Base-by-base conservation (phyloP, 1,140 invertebrate genomes). In the Linepithema humile region DNA sequence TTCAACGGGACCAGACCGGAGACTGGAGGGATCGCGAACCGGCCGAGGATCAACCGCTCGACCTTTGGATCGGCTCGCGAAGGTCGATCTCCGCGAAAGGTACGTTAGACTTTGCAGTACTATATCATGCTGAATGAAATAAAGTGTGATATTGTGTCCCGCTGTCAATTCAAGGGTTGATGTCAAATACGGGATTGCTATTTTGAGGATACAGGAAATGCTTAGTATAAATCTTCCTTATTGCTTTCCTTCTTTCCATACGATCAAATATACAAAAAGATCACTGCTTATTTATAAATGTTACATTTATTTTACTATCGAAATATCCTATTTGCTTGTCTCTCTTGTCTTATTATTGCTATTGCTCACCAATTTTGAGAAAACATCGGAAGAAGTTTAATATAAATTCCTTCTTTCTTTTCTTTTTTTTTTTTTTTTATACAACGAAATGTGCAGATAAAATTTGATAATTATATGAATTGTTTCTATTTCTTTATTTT, bases 1-100 rank as follows among this genome's bases (percentile, higher is more conserved):
- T 90, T 84, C 85, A 62, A 85, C 45, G 45, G 35, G 75, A 57
- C 65, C 73, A 73, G 45, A 26, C 55, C 38, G 9, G 40, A 48
- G 53, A 59, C 50, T 85, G 74, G 78, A 85, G 74, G 69, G 85
- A 78, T 86, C 84, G 50, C 73, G 57, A 78, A 65, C 57, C 43
- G 29, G 72, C 29, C 53, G 59, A 82, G 80, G 59, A 85, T 85
- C 80, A 85, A 20, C 70, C 65, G 48, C 7, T 85, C 75, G 86
- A 88, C 53, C 64, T 60, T 69, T 70, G 82, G 82, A 85, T 85
- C 86, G 48, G 26, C 17, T 45, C 77, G 29, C 78, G 29, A 69
- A 86, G 69, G 60, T 83, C 85, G 60, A 75, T 85, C 15, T n/a
- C 48, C 4, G 3, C 64, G 6, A 38, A 82, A 9, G 78, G 78